Conservation (phyloP, 1,140 invertebrate species). For the Pseudomyrmex cubaensis region DNA sequence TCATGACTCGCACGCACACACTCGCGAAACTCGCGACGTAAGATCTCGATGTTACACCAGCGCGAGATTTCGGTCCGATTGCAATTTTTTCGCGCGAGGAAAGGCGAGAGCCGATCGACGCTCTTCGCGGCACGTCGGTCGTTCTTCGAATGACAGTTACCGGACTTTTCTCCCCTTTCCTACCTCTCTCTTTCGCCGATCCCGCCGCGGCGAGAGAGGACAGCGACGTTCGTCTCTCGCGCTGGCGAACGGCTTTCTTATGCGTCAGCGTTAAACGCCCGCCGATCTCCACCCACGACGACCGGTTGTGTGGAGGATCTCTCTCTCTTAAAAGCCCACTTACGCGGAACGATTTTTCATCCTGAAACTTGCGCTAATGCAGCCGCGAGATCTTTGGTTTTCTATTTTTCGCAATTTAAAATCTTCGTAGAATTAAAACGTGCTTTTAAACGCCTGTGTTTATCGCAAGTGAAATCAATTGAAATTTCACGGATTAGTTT, state of each 20-base stretch:
- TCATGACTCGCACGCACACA: neutral
- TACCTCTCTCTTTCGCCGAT: constrained; percentile 13
- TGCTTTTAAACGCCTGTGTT: no score
- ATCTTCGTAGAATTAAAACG: neutral
- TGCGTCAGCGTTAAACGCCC: constrained; percentile 68
- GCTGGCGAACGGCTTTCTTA: constrained; percentile 67
- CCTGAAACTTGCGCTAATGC: neutral
- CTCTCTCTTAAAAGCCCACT: constrained; percentile 1
- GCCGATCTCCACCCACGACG: constrained; percentile 73
- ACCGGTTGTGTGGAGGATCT: constrained; percentile 18
- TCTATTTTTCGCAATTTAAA: neutral
- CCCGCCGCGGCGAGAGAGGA: constrained; percentile 5
- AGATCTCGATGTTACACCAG: neutral
- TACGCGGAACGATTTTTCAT: neutral
- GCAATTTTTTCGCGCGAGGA: neutral
- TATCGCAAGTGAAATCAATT: no score
- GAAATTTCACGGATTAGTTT: no score
- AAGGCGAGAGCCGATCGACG: constrained; percentile 37
- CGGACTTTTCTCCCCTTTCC: constrained; percentile 57
- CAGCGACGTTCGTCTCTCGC: constrained; percentile 14
- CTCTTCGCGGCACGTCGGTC: constrained; percentile 72
- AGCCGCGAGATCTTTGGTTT: neutral
- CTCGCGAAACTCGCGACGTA: neutral
- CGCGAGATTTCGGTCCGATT: no score
- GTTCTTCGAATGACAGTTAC: constrained; percentile 78